Evolutionary conservation across 2,888 invertebrate species (phyloP).

Genomic region (Ectemnius cavifrons): DNA sequence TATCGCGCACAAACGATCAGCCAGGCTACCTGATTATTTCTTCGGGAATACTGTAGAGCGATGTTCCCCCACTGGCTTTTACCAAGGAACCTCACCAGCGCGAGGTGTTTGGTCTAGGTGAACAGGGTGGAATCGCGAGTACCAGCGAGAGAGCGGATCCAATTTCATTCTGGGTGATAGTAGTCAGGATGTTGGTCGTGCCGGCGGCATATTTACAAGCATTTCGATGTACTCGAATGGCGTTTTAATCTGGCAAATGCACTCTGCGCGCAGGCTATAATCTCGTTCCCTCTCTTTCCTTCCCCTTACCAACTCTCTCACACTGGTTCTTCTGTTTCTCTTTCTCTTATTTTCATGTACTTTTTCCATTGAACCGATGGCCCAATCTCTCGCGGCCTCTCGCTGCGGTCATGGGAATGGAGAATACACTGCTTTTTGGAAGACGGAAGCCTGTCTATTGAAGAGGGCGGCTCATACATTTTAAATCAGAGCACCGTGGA

Average conservation of each 20-base stretch:
- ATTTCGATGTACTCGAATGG: slow-evolving; percentile 58
- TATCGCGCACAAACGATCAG: no score
- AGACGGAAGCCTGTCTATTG: no score
- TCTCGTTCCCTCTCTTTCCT: not conserved
- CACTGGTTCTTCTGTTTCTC: not conserved
- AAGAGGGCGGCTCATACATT: not conserved
- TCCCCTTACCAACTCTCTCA: not conserved
- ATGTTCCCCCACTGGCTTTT: no score
- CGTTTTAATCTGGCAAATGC: slow-evolving; percentile 67
- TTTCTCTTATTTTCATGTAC: not conserved
- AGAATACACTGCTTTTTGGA: no score
- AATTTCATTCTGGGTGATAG: slow-evolving; percentile 43
- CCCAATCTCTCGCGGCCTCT: not conserved
- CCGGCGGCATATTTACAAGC: slow-evolving; percentile 63
- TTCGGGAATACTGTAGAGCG: no score
- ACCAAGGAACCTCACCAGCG: no score
- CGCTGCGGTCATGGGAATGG: no score
- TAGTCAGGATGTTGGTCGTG: slow-evolving; percentile 25
- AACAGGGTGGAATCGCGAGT: not conserved
- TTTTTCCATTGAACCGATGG: slow-evolving; percentile 26
- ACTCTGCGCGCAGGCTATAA: slow-evolving; percentile 24
- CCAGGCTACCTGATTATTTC: no score
- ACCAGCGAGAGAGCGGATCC: slow-evolving; percentile 34
- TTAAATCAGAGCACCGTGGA: slow-evolving; percentile 3
- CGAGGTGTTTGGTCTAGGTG: no score